phyloP scores from a whole-genome alignment of 2,797 vertebrate genomes.

The Adrianichthys oophorus region DNA sequence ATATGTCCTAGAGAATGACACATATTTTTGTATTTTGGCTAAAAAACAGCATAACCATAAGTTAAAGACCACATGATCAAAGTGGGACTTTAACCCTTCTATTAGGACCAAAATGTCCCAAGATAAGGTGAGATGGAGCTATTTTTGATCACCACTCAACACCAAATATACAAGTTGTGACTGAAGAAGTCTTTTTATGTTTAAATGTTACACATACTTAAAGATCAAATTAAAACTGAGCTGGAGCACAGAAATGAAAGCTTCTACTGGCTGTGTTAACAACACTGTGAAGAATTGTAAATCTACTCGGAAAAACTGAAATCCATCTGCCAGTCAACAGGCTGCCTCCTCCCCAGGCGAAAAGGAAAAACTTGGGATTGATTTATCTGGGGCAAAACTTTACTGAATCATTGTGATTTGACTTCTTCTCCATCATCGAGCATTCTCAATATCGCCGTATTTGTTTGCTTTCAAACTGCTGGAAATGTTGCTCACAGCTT shows the following conservation, averaged over 20 bases:
- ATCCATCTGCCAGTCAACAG: conserved; percentile 15
- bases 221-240: conserved; percentile 2
- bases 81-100: neutral
- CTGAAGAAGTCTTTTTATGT: conserved; percentile 4
- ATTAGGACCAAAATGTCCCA: neutral
- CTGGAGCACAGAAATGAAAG: conserved; percentile 19
- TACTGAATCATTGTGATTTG: conserved; percentile 10
- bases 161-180: neutral
- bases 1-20: too few species aligned
- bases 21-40: neutral
- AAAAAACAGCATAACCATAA: neutral
- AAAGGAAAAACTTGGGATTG: conserved; percentile 14
- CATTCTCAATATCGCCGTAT: conserved; percentile 1
- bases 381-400: conserved; percentile 17
- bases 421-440: conserved; percentile 10
- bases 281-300: conserved; percentile 21
- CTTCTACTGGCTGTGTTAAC: conserved; percentile 23
- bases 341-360: conserved; percentile 12
- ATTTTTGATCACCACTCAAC: conserved; percentile 6
- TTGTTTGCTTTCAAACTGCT: conserved; percentile 9
- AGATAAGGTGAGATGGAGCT: conserved; percentile 10
- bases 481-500: neutral
- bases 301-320: conserved; percentile 11
- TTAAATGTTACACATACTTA: conserved; percentile 15
- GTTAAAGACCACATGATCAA: neutral